Percentiles rank a stretch among this genome's conserved stretches.
Conservation (phyloP, 2,797 vertebrate species). For the Percopsis omiscomaycus region DNA sequence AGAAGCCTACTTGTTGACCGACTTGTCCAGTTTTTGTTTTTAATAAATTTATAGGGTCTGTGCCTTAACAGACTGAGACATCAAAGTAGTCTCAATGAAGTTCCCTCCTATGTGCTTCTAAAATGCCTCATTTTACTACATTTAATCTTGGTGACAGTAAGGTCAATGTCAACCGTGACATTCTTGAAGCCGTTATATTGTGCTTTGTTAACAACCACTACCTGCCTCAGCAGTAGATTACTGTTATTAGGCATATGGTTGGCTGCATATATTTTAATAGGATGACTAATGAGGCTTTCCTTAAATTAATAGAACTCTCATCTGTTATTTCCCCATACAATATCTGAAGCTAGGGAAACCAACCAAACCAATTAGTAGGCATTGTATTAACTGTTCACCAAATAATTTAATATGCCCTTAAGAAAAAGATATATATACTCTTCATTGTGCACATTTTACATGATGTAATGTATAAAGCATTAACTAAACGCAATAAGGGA, state of each 20-base stretch:
- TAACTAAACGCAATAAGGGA: neutral
- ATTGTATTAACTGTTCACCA: neutral
- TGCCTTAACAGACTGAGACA: neutral
- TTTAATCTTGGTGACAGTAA: neutral
- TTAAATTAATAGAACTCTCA: neutral
- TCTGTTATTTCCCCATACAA: conserved; percentile 6
- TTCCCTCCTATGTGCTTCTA: too few relatives aligned
- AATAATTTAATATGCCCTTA: too few relatives aligned
- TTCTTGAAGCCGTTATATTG: neutral
- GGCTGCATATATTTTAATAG: conserved; percentile 1
- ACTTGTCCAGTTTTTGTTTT: neutral
- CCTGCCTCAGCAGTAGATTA: neutral
- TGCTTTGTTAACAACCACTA: neutral
- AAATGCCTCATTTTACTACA: neutral
- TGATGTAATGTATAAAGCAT: neutral
- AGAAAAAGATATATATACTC: too few relatives aligned
- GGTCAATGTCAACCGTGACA: too few relatives aligned
- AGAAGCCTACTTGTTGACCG: neutral
- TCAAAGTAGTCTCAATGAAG: neutral
- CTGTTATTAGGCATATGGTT: too few relatives aligned
- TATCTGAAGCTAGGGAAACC: conserved; percentile 11
- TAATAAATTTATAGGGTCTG: neutral
- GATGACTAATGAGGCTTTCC: conserved; percentile 7
- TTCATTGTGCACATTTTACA: too few relatives aligned
- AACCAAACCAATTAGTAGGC: conserved; percentile 13